Base-by-base conservation (phyloP, 1,140 invertebrate species). In the Drosophila kikkawai region DNA sequence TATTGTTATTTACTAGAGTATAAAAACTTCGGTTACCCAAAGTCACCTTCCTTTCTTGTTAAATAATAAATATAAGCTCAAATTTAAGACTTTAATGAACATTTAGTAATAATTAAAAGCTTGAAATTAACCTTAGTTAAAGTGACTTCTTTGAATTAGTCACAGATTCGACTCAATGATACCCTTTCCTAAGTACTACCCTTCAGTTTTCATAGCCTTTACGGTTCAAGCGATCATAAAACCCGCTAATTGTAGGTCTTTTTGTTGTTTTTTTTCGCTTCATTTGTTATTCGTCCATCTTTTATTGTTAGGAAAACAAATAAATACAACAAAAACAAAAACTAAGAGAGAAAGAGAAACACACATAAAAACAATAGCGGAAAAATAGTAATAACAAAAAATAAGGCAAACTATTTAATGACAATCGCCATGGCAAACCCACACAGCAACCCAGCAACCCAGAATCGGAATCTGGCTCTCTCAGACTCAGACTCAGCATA, bases 201-300 rank as follows among this genome's bases (percentile, higher is more conserved):
- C 45, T 32, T 11, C 34, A 12, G 26, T 15, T 56, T 50, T 64
- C 44, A 53, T 29, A n/a, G 22, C 13, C 29, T 44, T 26, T 37
- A 55, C 12, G 26, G 34, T 42, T 59, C 26, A 26, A 39, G 11
- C 64, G 36, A 53, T 36, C 41, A 65, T 44, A 66, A 44, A 75
- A 82, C 68, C 69, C 65, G 84, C 75, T 79, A 87, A 88, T 87
- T 87, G 80, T 68, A 70, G 77, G 44, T 58, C 75, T 65, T 86
- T 48, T 37, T 74, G 50, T 41, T 61, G 45, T 29, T 41, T 13
- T 32, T 57, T 41, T 69, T 58, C 51, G 50, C 32, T 51, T 57
- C 50, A 68, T 71, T 79, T 78, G 75, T 48, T 60, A 44, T 71
- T 61, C 58, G 68, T 32, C 45, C 58, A 69, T 77, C 56, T 65